Evolutionary conservation across 2,888 invertebrate genomes (phyloP).

Genomic region (Keiferia lycopersicella): DNA sequence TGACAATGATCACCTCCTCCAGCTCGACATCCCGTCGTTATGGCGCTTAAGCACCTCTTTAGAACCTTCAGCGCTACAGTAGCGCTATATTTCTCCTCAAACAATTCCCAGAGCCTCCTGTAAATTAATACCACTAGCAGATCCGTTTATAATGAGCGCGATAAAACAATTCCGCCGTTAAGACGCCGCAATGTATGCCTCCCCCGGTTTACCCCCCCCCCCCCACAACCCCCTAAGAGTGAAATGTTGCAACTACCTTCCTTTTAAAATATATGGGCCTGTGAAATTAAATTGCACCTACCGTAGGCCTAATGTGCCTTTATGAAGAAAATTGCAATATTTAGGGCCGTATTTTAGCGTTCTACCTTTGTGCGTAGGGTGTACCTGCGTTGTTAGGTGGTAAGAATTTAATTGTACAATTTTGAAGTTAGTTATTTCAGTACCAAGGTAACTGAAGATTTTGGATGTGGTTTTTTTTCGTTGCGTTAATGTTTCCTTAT

Average conservation of each 20-base stretch:
- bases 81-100: conserved; percentile 26
- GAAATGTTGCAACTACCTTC: conserved; percentile 55
- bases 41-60: conserved; percentile 26
- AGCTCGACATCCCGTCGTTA: conserved; percentile 21
- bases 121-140: conserved; percentile 59
- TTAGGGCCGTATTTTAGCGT: conserved; percentile 10
- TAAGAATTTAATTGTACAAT: conserved; percentile 6
- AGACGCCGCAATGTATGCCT: conserved; percentile 60
- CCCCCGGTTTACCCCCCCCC: conserved; percentile 19
- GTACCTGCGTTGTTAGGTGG: background rate
- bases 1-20: conserved; percentile 25
- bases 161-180: conserved; percentile 72
- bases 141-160: conserved; percentile 67
- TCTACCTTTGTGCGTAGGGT: background rate
- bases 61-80: conserved; percentile 2
- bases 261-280: conserved; percentile 59
- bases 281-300: conserved; percentile 53
- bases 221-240: conserved; percentile 43
- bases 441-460: too few relatives aligned
- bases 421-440: background rate
- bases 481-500: too few relatives aligned
- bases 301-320: conserved; percentile 37
- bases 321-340: conserved; percentile 31
- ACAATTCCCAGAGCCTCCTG: conserved; percentile 29
- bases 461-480: too few relatives aligned